A percentile compares a stretch with the other conserved stretches of the same genome.
These are phyloP conservation scores for Scaptomyza tumidula DNA, from an alignment of 2,888 invertebrate species.

Conservation along the genomic window DNA sequence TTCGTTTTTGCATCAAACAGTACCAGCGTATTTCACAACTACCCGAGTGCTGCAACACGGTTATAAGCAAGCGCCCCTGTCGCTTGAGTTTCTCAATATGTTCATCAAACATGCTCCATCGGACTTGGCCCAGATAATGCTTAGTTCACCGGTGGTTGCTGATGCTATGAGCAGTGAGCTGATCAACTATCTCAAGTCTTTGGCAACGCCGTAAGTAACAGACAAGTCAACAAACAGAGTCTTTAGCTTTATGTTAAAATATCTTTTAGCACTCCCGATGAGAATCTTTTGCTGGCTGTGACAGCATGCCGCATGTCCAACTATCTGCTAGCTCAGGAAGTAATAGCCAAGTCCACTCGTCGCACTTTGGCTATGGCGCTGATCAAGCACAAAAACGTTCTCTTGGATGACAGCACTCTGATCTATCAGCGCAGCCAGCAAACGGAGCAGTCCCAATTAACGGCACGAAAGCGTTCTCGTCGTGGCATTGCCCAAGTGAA, in stretches of 20 bases:
- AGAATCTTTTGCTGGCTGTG: slow-evolving; percentile 80
- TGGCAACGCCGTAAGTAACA: slow-evolving; percentile 75
- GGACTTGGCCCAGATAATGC: slow-evolving; percentile 81
- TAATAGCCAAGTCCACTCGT: slow-evolving; percentile 73
- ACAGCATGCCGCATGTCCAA: slow-evolving; percentile 83
- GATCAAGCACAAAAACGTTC: slow-evolving; percentile 82
- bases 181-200: slow-evolving; percentile 78
- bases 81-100: slow-evolving; percentile 82
- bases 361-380: slow-evolving; percentile 77
- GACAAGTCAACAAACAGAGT: not conserved
- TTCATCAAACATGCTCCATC: slow-evolving; percentile 80
- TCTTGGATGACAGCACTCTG: slow-evolving; percentile 82
- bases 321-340: slow-evolving; percentile 80
- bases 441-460: slow-evolving; percentile 31
- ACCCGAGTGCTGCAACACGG: slow-evolving; percentile 67
- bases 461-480: slow-evolving; percentile 31
- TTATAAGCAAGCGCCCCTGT: slow-evolving; percentile 74
- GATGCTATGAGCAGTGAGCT: slow-evolving; percentile 82
- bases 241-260: not conserved
- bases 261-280: slow-evolving; percentile 69
- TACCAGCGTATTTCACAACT: slow-evolving; percentile 77
- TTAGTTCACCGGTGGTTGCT: slow-evolving; percentile 82
- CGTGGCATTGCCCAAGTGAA: slow-evolving; percentile 29
- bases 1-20: slow-evolving; percentile 78
- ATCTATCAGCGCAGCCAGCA: slow-evolving; percentile 69